These are phyloP conservation scores for Aldabrachelys gigantea DNA, from an alignment of 2,113 vertebrate species.

Conservation along the genomic window DNA sequence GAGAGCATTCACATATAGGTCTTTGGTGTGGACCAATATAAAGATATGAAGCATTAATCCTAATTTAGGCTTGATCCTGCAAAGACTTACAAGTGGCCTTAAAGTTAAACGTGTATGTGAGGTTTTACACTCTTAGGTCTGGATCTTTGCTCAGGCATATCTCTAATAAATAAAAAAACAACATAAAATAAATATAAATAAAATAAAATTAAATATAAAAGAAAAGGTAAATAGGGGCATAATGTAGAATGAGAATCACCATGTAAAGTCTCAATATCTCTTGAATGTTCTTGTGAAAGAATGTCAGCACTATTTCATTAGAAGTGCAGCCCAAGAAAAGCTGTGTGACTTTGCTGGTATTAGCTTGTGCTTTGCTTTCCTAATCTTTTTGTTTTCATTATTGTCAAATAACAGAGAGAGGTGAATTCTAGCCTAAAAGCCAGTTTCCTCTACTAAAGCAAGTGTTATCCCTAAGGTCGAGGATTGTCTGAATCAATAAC, in stretches of 20 bases:
- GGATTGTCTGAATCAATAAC: conserved; percentile 73
- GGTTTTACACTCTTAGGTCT: neutral
- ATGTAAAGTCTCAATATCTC: neutral
- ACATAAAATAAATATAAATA: neutral
- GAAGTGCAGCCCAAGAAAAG: conserved; percentile 15
- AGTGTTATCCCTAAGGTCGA: conserved; percentile 64
- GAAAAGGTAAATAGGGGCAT: neutral
- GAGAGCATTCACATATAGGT: neutral
- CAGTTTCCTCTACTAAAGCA: conserved; percentile 53
- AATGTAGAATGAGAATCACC: neutral
- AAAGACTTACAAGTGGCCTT: neutral
- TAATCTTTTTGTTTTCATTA: conserved; percentile 62
- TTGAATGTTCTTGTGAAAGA: conserved; percentile 22
- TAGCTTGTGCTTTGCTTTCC: conserved; percentile 48
- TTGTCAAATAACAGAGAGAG: conserved; percentile 64
- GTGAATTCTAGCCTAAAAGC: conserved; percentile 47
- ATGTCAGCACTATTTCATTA: conserved; percentile 8
- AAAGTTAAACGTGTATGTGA: neutral
- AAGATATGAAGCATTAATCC: neutral
- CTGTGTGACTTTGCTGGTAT: conserved; percentile 34
- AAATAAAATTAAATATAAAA: neutral
- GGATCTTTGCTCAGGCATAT: neutral
- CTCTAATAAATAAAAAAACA: neutral
- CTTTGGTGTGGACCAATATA: neutral
- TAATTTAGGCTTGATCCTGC: neutral